phyloP scores from a whole-genome alignment of 2,888 invertebrate species.

The Gasteruption jaculator region DNA sequence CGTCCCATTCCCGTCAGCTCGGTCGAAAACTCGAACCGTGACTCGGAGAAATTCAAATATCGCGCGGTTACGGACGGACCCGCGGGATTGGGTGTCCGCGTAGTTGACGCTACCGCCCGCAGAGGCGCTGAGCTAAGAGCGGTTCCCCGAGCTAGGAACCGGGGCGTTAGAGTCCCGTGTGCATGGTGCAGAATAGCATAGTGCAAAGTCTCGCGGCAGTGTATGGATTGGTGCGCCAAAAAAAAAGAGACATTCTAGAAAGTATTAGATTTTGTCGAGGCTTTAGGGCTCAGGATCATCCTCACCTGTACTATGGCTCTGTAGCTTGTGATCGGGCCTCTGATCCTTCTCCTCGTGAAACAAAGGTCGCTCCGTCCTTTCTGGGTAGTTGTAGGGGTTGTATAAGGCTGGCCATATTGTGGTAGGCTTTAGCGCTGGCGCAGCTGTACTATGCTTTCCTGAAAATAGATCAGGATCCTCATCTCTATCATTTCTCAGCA shows the following conservation, averaged over 20 bases:
- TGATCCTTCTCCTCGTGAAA: slow-evolving; percentile 45
- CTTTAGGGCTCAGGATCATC: too few relatives aligned
- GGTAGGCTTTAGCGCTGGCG: slow-evolving; percentile 43
- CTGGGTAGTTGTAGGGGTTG: slow-evolving; percentile 46
- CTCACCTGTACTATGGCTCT: slow-evolving; percentile 46
- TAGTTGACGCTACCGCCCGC: slow-evolving; percentile 3
- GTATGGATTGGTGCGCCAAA: neutral
- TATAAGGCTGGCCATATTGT: slow-evolving; percentile 47
- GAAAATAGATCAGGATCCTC: slow-evolving; percentile 40
- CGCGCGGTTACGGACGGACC: too few relatives aligned
- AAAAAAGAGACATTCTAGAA: too few relatives aligned
- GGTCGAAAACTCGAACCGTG: too few relatives aligned
- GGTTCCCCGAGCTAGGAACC: too few relatives aligned
- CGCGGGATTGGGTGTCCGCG: slow-evolving; percentile 1
- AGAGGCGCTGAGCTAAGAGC: too few relatives aligned
- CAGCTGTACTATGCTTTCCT: slow-evolving; percentile 46
- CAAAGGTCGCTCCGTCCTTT: slow-evolving; percentile 45
- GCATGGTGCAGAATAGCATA: slow-evolving; percentile 48
- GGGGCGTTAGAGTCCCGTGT: too few relatives aligned
- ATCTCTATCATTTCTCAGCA: neutral
- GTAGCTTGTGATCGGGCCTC: slow-evolving; percentile 44
- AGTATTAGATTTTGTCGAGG: too few relatives aligned
- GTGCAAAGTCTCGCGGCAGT: slow-evolving; percentile 17
- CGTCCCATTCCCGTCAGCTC: too few relatives aligned
- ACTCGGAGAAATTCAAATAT: too few relatives aligned